Evolutionary conservation across 2,797 vertebrate genomes (phyloP), one percentile per base, ranked within the genome.

Genomic region (Trematomus bernacchii): DNA sequence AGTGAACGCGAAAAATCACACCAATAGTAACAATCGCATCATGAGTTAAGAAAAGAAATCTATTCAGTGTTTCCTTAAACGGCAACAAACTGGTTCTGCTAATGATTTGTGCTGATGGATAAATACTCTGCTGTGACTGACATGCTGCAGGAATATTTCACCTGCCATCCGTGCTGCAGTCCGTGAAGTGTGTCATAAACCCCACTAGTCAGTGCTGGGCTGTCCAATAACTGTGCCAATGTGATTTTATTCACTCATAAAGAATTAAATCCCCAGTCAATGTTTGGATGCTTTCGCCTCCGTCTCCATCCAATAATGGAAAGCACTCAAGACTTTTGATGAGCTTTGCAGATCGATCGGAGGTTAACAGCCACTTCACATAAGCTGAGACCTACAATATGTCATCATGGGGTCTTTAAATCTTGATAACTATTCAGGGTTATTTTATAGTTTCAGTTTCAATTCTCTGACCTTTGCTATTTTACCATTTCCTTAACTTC

Each of bases 301-400:
- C 66, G 82, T 83, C 69, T 78, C 73, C 53, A 73, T 84, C 79
- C 80, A 85, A 83, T 91, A 86, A 90, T 89, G 70, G 84, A 85
- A 89, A 90, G 79, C 88, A 80, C 85, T 85, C 77, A 79, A 80
- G 84, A 82, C 84, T 80, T 89, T 85, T 91, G 90, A 93, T 92
- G 89, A 93, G 86, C 88, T 89, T 60, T 86, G 82, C 73, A 66
- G 76, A 92, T 93, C 82, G 73, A 90, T 93, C 46, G 59, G 76
- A 87, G 80, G 91, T 91, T 92, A 93, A 93, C 87, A 83, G 85
- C 79, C 87, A 77, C 75, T 86, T 87, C 89, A 84, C 67, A 77
- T 81, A 73, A 80, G 72, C 77, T 85, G 77, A 86, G 71, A 85
- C 73, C 68, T 69, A 68, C 66, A 83, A 64, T 83, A 78, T 77